Percentiles rank a stretch among this genome's conserved stretches.
Conservation (phyloP, 2,797 vertebrate species). For the Crocodylus rhombifer region DNA sequence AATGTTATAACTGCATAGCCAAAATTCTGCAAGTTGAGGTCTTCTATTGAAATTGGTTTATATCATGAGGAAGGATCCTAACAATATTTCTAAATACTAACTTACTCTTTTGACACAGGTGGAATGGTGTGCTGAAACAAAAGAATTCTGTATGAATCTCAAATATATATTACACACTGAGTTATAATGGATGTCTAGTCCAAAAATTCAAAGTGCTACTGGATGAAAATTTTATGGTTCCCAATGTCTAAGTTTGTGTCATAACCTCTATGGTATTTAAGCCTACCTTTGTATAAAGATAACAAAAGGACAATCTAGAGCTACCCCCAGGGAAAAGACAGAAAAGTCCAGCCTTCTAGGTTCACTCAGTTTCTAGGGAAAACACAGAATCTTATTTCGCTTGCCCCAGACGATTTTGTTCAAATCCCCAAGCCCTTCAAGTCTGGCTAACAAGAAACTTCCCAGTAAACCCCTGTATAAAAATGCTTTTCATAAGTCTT, state of each 20-base stretch:
- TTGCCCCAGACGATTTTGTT: conserved; percentile 75
- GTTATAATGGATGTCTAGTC: background rate
- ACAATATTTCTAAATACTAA: background rate
- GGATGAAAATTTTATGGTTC: background rate
- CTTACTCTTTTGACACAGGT: background rate
- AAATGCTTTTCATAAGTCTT: conserved; percentile 80
- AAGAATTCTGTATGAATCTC: background rate
- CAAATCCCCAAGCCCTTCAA: conserved; percentile 69
- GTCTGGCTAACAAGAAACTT: conserved; percentile 78
- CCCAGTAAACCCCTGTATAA: conserved; percentile 72
- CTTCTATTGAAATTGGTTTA: background rate
- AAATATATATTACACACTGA: background rate
- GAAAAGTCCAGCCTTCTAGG: conserved; percentile 55
- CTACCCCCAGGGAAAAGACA: conserved; percentile 3
- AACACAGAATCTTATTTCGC: conserved; percentile 64
- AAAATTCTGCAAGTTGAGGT: background rate
- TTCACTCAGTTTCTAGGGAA: conserved; percentile 61
- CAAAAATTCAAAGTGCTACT: background rate
- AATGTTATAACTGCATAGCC: background rate
- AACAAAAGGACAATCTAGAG: conserved; percentile 30
- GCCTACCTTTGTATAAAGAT: background rate
- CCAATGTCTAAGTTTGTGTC: conserved; percentile 11
- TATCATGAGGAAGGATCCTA: background rate
- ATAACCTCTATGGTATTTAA: conserved; percentile 7
- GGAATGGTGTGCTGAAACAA: background rate